A percentile compares a stretch with the other conserved stretches of the same genome.
These are phyloP conservation scores for Andrena flavipes DNA, from an alignment of 2,888 invertebrate genomes.

Conservation along the genomic window DNA sequence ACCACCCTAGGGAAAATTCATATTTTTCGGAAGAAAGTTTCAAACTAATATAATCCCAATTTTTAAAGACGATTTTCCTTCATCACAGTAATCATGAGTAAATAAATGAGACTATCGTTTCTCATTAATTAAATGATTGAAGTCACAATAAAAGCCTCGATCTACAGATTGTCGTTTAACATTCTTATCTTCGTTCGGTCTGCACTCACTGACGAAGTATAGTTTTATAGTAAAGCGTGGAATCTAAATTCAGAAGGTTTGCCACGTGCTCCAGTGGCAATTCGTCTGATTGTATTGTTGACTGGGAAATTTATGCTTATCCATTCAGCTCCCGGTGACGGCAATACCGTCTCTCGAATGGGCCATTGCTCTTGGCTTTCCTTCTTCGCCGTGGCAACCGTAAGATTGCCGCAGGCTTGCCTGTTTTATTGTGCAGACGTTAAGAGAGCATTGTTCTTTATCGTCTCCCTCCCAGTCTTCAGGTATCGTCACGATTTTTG, in stretches of 20 bases:
- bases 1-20: too few relatives aligned
- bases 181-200: neutral
- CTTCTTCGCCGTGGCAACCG: slow-evolving; percentile 28
- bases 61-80: too few relatives aligned
- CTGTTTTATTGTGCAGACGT: slow-evolving; percentile 35
- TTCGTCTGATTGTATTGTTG: slow-evolving; percentile 73
- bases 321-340: slow-evolving; percentile 71
- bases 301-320: slow-evolving; percentile 78
- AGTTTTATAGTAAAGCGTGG: slow-evolving; percentile 24
- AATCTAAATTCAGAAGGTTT: slow-evolving; percentile 57
- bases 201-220: neutral
- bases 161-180: neutral
- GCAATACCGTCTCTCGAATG: slow-evolving; percentile 74
- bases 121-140: too few relatives aligned
- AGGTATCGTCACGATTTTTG: slow-evolving; percentile 48
- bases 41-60: too few relatives aligned
- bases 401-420: slow-evolving; percentile 29
- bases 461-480: slow-evolving; percentile 22
- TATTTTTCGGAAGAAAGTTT: too few relatives aligned
- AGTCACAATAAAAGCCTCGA: neutral
- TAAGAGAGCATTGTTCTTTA: slow-evolving; percentile 52
- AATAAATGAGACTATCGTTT: too few relatives aligned
- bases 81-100: too few relatives aligned
- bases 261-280: slow-evolving; percentile 71
- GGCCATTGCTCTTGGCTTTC: slow-evolving; percentile 68